These are phyloP conservation scores for Frankliniella fusca DNA, from an alignment of 2,888 invertebrate genomes.

Conservation along the genomic window DNA sequence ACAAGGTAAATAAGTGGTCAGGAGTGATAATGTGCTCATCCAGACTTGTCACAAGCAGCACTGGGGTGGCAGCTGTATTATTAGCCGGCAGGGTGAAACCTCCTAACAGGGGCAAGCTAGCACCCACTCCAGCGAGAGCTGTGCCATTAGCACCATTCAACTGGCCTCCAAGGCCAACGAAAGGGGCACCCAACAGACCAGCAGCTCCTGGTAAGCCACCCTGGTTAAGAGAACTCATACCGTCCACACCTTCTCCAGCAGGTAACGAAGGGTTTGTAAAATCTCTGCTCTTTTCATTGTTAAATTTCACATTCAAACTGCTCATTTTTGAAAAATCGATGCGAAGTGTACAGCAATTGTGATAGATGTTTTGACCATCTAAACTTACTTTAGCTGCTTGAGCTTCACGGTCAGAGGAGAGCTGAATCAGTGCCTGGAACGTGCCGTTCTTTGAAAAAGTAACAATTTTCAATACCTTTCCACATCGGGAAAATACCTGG, in stretches of 20 bases:
- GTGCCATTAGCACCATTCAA: not conserved
- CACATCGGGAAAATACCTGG: not conserved
- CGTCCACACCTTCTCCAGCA: not conserved
- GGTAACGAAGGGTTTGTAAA: not conserved
- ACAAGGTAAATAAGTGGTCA: not conserved
- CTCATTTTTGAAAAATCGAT: constrained; percentile 10
- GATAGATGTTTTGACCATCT: constrained; percentile 2
- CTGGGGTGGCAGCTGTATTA: not conserved
- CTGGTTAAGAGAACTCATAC: not conserved
- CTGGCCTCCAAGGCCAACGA: not conserved
- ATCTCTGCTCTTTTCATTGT: constrained; percentile 17
- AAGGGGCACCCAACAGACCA: not conserved
- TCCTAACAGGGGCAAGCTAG: not conserved
- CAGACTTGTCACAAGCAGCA: not conserved
- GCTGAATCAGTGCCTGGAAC: not conserved
- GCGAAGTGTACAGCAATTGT: not conserved
- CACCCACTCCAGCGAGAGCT: not conserved
- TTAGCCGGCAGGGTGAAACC: not conserved
- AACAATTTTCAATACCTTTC: not conserved
- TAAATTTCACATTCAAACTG: not conserved
- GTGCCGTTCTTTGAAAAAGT: not conserved
- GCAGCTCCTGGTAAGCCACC: not conserved
- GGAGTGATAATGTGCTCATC: not conserved
- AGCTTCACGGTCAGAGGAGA: constrained; percentile 1
- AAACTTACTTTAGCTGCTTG: constrained; percentile 6